Conservation (phyloP, 2,888 invertebrate genomes). For the Drosophila kuntzei region DNA sequence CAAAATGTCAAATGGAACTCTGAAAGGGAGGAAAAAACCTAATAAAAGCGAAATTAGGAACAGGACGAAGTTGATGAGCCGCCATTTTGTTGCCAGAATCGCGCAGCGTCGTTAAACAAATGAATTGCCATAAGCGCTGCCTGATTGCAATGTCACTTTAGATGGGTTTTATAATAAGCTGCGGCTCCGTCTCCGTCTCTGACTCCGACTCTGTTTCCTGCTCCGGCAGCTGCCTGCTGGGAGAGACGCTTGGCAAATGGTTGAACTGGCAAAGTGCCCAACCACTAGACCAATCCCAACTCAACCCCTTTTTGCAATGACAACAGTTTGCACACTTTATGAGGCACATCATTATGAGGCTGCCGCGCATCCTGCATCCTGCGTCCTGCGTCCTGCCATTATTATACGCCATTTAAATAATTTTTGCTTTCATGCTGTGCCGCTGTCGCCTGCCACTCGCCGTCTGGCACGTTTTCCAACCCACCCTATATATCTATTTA, state of each 20-base stretch:
- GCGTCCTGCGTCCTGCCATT: conserved; percentile 79
- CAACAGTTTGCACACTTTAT: conserved; percentile 83
- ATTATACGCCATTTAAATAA: conserved; percentile 85
- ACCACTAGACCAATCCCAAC: conserved; percentile 17
- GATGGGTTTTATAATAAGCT: conserved; percentile 78
- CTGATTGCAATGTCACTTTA: conserved; percentile 82
- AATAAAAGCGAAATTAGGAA: conserved; percentile 80
- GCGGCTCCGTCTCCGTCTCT: conserved; percentile 35
- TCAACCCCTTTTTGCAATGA: conserved; percentile 54
- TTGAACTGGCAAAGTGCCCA: conserved; percentile 43
- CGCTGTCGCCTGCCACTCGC: conserved; percentile 66
- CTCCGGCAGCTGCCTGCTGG: conserved; percentile 57
- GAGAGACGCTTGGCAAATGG: conserved; percentile 30
- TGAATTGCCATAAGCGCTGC: conserved; percentile 84
- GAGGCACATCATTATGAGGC: conserved; percentile 84
- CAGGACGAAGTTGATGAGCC: conserved; percentile 45
- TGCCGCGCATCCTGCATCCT: conserved; percentile 70
- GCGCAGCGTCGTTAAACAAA: conserved; percentile 83
- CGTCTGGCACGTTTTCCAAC: conserved; percentile 58
- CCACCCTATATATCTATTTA: conserved; percentile 39
- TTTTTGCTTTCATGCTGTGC: conserved; percentile 79
- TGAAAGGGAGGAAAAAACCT: conserved; percentile 48
- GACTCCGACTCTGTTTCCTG: conserved; percentile 25
- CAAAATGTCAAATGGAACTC: conserved; percentile 69
- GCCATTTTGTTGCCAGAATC: conserved; percentile 58